Evolutionary conservation across 2,113 vertebrate genomes (phyloP), one percentile per base, ranked within the genome.

Genomic region (Octodon degus): DNA sequence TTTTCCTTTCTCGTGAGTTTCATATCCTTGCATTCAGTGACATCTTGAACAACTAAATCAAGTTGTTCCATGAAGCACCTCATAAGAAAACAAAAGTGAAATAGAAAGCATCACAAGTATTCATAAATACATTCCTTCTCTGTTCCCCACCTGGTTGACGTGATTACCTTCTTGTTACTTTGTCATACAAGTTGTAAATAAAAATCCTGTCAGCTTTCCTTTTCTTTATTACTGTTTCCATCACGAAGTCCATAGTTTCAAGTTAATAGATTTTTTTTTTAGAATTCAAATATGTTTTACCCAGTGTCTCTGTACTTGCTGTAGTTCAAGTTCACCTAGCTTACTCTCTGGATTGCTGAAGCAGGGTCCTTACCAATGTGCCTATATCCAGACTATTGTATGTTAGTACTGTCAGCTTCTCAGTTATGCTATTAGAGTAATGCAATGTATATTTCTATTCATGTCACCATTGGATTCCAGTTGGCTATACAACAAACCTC

Each of bases 391-490:
- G 7, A 6, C 32, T 63, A 43, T 58, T 9, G 34, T 13, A 76
- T 32, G 37, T 58, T 8, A 65, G 37, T 84, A 25, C n/a, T 84
- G 34, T 87, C 19, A 86, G 53, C 67, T 68, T 11, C 79, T 92
- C 55, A 27, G 83, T 53, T 92, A 92, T 72, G 19, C 17, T 50
- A 11, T 58, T 19, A 86, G n/a, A 89, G 16, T 62, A 92, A 90
- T 68, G 3, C 76, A 89, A 88, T n/a, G 85, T 60, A 27, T 60
- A 84, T 89, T 92, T 89, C 32, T 77, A 68, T n/a, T 86, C 19
- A 89, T 72, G 47, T 83, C 53, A 50, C 14, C 40, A 84, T 20
- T 90, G 55, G 13, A 11, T 90, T 89, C 34, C 22, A 67, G 2
- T 43, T 93, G 16, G 37, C 37, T 86, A 80, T 17, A 76, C 10